Base-by-base conservation (phyloP, 1,140 invertebrate genomes). In the Phocides pigmalion region DNA sequence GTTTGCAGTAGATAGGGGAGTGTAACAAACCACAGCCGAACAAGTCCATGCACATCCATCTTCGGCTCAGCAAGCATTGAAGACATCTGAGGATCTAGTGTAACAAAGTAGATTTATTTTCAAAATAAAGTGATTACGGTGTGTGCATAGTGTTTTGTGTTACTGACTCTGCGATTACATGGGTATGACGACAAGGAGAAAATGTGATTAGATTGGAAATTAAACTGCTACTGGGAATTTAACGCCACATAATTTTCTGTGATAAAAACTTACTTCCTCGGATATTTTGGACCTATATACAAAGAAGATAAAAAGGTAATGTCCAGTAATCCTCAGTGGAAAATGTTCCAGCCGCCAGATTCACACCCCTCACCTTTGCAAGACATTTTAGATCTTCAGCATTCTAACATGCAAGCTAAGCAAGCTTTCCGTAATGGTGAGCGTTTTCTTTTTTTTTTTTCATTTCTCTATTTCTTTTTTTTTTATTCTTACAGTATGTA, bases 311-410 rank as follows among this genome's bases (percentile, higher is more conserved):
- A 64, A 75, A 66, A 79, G 84, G 92, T 81, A 91, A 96, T 96
- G 95, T 96, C 95, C 87, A 95, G 93, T 91, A 95, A 96, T 96
- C 95, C 96, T 96, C 96, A 97, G 96, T 97, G 96, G 96, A 97
- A 96, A 93, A 94, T 94, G 87, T 96, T 97, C 95, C 96, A 97
- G 95, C 95, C 96, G 95, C 95, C 96, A 94, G 92, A 93, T 81
- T 88, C 89, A 79, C 81, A 89, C 66, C 78, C 86, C 54, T 81
- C 87, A 69, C 87, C 82, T 64, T 72, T 90, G 74, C 89, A 91
- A 64, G 89, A 92, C 58, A 92, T 92, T 68, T 71, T 91, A 79
- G 90, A 92, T 74, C 76, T 90, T 53, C 89, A 91, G 71, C 87
- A 89, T 65, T 78, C 89, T 64, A 90, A 85, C 64, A 89, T 88